phyloP scores from a whole-genome alignment of 1,140 invertebrate species.

The Zaprionus inermis region DNA sequence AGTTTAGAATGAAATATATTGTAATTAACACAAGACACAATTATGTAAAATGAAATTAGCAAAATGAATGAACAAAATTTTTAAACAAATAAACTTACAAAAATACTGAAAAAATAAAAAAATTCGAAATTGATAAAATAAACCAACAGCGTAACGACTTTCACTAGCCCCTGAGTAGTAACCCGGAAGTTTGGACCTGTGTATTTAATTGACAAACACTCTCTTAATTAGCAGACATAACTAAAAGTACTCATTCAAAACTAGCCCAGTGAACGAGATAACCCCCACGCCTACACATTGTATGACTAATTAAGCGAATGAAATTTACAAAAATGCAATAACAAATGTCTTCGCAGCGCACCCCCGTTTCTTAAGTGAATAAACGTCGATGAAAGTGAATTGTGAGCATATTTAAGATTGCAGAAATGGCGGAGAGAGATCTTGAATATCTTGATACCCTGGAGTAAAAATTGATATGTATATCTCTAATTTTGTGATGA shows the following conservation, averaged over 20 bases:
- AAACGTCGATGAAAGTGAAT: constrained; percentile 70
- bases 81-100: constrained; percentile 81
- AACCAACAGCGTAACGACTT: constrained; percentile 25
- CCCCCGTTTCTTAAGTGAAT: constrained; percentile 71
- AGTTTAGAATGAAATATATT: constrained; percentile 79
- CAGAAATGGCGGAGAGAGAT: constrained; percentile 4
- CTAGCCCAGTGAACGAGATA: neutral
- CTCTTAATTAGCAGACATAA: constrained; percentile 13
- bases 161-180: constrained; percentile 11
- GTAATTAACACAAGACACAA: constrained; percentile 75
- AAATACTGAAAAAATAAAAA: constrained; percentile 53
- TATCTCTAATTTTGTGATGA: neutral
- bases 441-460: neutral
- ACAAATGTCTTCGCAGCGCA: constrained; percentile 6
- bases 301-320: constrained; percentile 58
- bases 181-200: constrained; percentile 50
- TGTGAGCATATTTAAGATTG: constrained; percentile 49
- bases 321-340: constrained; percentile 52
- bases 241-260: constrained; percentile 4
- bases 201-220: constrained; percentile 40
- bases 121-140: constrained; percentile 79
- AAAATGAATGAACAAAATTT: constrained; percentile 83
- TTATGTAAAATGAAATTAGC: constrained; percentile 80
- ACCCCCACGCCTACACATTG: constrained; percentile 44
- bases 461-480: neutral